Base-by-base conservation (phyloP, 2,797 vertebrate species). In the Protosalanx chinensis region DNA sequence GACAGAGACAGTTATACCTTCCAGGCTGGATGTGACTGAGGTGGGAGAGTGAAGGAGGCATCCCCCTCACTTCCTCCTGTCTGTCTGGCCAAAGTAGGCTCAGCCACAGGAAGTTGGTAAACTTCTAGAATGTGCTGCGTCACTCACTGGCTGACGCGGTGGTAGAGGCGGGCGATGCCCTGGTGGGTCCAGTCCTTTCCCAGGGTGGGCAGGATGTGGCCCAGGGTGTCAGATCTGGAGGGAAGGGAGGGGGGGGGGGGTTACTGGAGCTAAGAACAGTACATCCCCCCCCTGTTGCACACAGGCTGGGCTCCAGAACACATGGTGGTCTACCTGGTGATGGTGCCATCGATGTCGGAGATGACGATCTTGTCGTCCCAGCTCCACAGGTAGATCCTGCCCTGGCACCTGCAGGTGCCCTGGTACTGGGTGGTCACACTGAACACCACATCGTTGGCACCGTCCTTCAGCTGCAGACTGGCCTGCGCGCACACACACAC, bases 121-220 rank as follows among this genome's bases (percentile, higher is more conserved):
- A 46, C 10, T 46, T 46, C 2, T 46, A 3, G 41, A 41, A 41
- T 46, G 41, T 13, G 37, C 46, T 27, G 18, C 15, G 13, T 23
- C 76, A 95, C 97, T 96, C 81, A 98, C 97, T 95, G 95, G 93
- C 95, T 97, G 84, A 98, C 96, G 95, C 94, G 96, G 85, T 98
- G 95, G 85, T 98, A 98, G 56, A 98, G 92, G 29, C 94, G 93
- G 0, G 97, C 96, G 0, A 98, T 98, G 20, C 95, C 97, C 90
- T 98, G 96, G 81, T 98, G 97, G 0, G 97, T 98, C 97, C 97
- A 98, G 76, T 98, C 97, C 90, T 98, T 98, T 66, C 97, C 97
- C 61, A 98, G 91, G 0, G 94, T 98, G 6, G 97, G 97, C 59
- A 98, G 90, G 87, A 98, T 98, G 86, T 98, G 97, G 62, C 97